Percentiles rank a stretch among this genome's conserved stretches.
These are phyloP conservation scores for Pteropus alecto DNA, from an alignment of 2,113 vertebrate species.

Conservation along the genomic window DNA sequence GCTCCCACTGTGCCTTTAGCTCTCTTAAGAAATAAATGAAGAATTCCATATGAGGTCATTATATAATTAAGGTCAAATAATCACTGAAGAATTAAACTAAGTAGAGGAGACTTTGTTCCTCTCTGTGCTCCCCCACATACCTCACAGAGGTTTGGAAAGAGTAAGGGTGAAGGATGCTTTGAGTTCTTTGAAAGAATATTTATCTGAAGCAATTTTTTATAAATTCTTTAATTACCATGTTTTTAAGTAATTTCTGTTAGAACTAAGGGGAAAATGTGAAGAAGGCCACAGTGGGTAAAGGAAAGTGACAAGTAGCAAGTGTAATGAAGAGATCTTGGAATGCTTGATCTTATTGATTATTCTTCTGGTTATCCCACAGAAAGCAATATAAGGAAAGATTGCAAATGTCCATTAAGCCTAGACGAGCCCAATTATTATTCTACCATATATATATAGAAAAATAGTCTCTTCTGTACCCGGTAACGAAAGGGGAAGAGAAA, in stretches of 20 bases:
- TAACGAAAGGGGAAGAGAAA: neutral
- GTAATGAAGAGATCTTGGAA: neutral
- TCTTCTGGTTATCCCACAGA: neutral
- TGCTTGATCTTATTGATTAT: neutral
- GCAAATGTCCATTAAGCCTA: neutral
- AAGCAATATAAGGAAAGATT: neutral
- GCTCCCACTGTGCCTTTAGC: neutral
- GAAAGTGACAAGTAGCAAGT: neutral
- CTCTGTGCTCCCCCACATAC: neutral
- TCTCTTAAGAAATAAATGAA: constrained; percentile 22
- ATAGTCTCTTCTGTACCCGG: neutral
- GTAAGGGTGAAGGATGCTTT: neutral
- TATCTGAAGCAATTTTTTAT: neutral
- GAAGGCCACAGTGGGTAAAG: neutral
- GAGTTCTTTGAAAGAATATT: constrained; percentile 6
- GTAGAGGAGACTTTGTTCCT: neutral
- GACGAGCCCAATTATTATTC: neutral
- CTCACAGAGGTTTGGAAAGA: constrained; percentile 5
- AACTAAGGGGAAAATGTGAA: neutral
- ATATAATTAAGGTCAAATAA: neutral
- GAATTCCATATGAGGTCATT: neutral
- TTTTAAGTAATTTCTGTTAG: constrained; percentile 34
- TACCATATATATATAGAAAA: neutral
- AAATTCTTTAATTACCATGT: neutral
- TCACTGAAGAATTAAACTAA: neutral